phyloP scores from a whole-genome alignment of 37 sponge, comb jelly and placozoan genomes.

The Halichondria panicea region DNA sequence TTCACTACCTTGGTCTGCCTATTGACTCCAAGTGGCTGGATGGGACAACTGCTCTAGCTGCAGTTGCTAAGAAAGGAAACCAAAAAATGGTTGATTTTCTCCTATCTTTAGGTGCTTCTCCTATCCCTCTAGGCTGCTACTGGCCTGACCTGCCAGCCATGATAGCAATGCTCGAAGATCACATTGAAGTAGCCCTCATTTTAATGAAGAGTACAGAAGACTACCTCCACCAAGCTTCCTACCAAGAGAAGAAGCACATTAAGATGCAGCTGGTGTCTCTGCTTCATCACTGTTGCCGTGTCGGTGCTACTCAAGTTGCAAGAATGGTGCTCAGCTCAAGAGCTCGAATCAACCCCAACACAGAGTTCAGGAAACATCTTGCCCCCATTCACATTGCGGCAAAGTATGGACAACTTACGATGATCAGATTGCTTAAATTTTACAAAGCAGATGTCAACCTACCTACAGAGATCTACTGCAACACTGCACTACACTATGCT shows the following conservation, averaged over 20 bases:
- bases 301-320: constrained; percentile 29
- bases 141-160: constrained; percentile 51
- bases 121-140: constrained; percentile 45
- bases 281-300: constrained; percentile 38
- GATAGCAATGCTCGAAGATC: constrained; percentile 27
- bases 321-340: constrained; percentile 27
- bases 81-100: constrained; percentile 42
- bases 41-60: constrained; percentile 64
- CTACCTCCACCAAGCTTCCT: constrained; percentile 6
- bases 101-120: constrained; percentile 46
- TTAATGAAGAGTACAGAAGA: constrained; percentile 32
- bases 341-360: constrained; percentile 27
- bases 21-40: constrained; percentile 64
- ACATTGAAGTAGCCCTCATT: constrained; percentile 23
- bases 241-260: constrained; percentile 38
- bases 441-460: constrained; percentile 28
- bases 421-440: constrained; percentile 37
- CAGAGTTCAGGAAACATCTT: constrained; percentile 26
- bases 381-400: constrained; percentile 54
- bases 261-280: constrained; percentile 42
- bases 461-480: constrained; percentile 34
- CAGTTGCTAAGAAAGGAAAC: constrained; percentile 50
- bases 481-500: constrained; percentile 74
- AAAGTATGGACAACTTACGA: constrained; percentile 34
- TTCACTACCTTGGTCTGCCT: constrained; percentile 12